Base-by-base conservation (phyloP, 2,888 invertebrate genomes). In the Tipula helvola region DNA sequence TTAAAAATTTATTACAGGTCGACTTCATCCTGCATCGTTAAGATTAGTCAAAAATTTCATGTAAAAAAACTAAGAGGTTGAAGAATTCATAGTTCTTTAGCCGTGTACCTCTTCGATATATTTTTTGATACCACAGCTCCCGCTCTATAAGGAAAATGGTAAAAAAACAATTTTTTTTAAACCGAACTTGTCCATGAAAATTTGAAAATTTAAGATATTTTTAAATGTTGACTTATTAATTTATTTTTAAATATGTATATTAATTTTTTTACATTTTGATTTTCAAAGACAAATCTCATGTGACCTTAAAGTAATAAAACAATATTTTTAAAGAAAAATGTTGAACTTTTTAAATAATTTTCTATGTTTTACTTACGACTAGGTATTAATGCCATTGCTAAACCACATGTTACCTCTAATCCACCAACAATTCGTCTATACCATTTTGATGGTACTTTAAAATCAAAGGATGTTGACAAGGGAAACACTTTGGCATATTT, bases 401-500 rank as follows among this genome's bases (percentile, higher is more conserved):
- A 90, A 41, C 97, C 97, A 90, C 97, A 97, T 87, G 96, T 91
- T 89, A 97, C 96, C 92, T 98, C 97, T 89, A 96, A 92, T 28
- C 95, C 94, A 87, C 97, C 97, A 87, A 97, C 95, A 5, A 95
- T 93, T 90, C 97, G 93, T 89, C 97, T 93, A 91, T 97, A 97
- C 97, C 97, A 97, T 93, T 97, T 97, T 87, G 97, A 97, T 86
- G 97, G 97, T 88, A 98, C 93, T 92, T 97, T 97, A 90, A 97
- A 94, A 90, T 96, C 96, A 88, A 97, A 92, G 87, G 95, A 93
- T 88, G 95, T 95, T 86, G 96, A 93, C 86, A 97, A 92, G 84
- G 97, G 97, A 91, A 98, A 97, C 87, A 97, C 97, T 93, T 97
- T 97, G n/a, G 97, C 96, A 91, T 97, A 97, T 92, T 97, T 96